Base-by-base conservation (phyloP, 2,797 vertebrate genomes). In the Hyperoplus lanceolatus region DNA sequence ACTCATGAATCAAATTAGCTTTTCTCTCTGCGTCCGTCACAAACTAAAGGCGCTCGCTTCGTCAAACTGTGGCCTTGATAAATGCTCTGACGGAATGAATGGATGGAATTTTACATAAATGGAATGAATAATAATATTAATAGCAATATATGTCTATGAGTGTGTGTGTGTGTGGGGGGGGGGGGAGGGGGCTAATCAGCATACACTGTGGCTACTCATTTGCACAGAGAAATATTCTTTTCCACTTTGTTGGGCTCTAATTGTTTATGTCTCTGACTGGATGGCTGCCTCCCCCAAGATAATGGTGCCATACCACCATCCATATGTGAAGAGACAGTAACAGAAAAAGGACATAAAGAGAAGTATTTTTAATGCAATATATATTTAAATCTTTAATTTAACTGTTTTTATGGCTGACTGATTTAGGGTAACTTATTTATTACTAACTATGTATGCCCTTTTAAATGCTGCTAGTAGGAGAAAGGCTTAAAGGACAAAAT, bases 1-100 rank as follows among this genome's bases (percentile, higher is more conserved):
- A 89, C 87, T 93, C 90, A 92, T 92, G 91, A 94, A 93, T 94
- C 90, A 95, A 95, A 95, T 95, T 89, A 93, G 84, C 88, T 89
- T 90, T 89, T 82, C 75, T 85, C 85, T 79, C 76, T 75, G 82
- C 64, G 21, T 75, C 80, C 86, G 79, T 80, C 86, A 75, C 83
- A 63, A 53, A 84, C 77, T 64, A 69, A 79, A 80, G 64, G 55
- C 6, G 7, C 58, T 51, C 8, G 18, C 60, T 73, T 58, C 9
- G 3, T 61, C 29, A 29, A 29, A 70, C 77, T 73, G 67, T 54
- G 58, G 64, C 72, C 64, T 61, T 53, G 46, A 88, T 87, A 90
- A 90, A 87, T 73, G 61, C 81, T 50, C 38, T 56, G 67, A 75
- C 45, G 38, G 60, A 83, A 77, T 58, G 69, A 87, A 86, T 89